These are phyloP conservation scores for Hippocampus kuda DNA, from an alignment of 2,797 vertebrate species.

Conservation along the genomic window DNA sequence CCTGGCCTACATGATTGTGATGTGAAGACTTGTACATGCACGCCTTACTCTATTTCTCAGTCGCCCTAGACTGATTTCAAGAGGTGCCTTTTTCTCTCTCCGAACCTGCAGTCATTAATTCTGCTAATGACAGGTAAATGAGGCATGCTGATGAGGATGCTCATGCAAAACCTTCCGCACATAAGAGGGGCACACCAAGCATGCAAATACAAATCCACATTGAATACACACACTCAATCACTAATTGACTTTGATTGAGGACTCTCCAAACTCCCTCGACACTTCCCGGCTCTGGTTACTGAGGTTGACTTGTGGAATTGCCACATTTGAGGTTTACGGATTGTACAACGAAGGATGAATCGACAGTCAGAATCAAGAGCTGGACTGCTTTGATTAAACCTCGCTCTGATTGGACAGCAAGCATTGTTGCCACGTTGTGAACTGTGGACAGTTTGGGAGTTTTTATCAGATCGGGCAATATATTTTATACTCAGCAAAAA, in stretches of 20 bases:
- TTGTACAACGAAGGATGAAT: slow-evolving; percentile 51
- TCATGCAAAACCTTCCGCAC: slow-evolving; percentile 13
- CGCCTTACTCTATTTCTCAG: not conserved
- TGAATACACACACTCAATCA: slow-evolving; percentile 14
- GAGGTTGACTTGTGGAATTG: slow-evolving; percentile 38
- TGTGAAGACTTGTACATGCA: not conserved
- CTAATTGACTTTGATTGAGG: slow-evolving; percentile 52
- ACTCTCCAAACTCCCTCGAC: slow-evolving; percentile 17
- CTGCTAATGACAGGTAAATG: slow-evolving; percentile 63
- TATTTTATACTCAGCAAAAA: too few relatives aligned
- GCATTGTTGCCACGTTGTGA: too few relatives aligned
- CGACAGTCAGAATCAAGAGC: slow-evolving; percentile 29
- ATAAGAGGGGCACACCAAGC: slow-evolving; percentile 5
- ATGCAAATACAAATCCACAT: slow-evolving; percentile 8
- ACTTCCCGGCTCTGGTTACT: not conserved
- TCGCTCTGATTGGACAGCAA: not conserved
- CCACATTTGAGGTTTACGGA: slow-evolving; percentile 40
- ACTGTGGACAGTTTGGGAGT: too few relatives aligned
- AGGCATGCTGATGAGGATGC: slow-evolving; percentile 49
- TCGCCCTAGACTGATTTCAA: slow-evolving; percentile 30
- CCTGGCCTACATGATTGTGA: too few relatives aligned
- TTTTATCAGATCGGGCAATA: too few relatives aligned
- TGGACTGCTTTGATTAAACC: slow-evolving; percentile 40
- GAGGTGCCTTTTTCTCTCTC: slow-evolving; percentile 34
- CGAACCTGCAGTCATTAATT: slow-evolving; percentile 53